Percentiles rank a stretch among this genome's conserved stretches.
phyloP scores from a whole-genome alignment of 2,113 vertebrate genomes.

The Pelusios castaneus region DNA sequence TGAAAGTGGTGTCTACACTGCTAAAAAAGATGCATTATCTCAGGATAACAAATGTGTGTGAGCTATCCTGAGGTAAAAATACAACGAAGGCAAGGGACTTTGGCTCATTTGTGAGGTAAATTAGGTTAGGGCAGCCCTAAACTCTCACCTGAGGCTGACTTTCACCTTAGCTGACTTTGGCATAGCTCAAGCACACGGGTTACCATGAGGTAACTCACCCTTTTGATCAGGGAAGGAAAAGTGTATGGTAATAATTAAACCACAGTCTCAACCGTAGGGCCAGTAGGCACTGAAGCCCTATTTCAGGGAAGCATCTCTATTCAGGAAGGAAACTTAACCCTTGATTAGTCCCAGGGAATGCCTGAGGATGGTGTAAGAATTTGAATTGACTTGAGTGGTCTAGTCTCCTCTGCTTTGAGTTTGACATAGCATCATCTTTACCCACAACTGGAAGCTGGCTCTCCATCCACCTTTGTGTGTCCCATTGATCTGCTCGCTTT shows the following conservation, averaged over 20 bases:
- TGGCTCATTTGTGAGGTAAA: neutral
- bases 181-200: neutral
- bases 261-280: neutral
- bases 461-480: neutral
- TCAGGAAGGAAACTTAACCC: neutral
- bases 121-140: neutral
- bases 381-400: neutral
- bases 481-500: conserved; percentile 52
- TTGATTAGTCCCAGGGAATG: fast-evolving
- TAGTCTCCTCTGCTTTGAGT: neutral
- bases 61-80: neutral
- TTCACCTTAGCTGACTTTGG: neutral
- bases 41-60: neutral
- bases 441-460: neutral
- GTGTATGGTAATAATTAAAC: neutral
- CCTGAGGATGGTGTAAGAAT: neutral
- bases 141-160: neutral
- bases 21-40: neutral
- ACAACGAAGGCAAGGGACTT: neutral
- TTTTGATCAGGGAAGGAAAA: neutral
- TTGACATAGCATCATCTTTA: too few relatives aligned
- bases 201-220: neutral
- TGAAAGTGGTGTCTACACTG: neutral
- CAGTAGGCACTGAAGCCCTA: neutral
- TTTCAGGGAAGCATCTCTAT: neutral